These are phyloP conservation scores for Balaenoptera acutorostrata DNA, from an alignment of 2,113 vertebrate species.

Conservation along the genomic window DNA sequence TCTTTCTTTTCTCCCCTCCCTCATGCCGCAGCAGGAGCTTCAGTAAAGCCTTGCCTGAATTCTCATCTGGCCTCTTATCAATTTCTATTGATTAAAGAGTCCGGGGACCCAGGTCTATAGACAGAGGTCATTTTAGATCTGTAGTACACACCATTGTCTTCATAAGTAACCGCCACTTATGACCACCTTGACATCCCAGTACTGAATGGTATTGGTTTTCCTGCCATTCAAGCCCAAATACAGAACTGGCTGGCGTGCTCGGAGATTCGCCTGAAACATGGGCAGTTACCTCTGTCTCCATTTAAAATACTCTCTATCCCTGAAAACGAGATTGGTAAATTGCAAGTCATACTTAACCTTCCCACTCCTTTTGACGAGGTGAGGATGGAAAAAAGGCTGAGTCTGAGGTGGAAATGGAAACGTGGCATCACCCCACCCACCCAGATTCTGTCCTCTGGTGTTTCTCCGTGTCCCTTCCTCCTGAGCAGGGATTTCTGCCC, in stretches of 20 bases:
- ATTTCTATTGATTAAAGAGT: background rate
- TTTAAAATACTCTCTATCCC: background rate
- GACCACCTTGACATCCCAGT: background rate
- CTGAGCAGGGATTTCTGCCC: background rate
- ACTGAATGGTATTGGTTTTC: background rate
- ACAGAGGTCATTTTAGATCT: background rate
- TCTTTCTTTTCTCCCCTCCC: background rate
- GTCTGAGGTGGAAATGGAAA: background rate
- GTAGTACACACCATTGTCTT: background rate
- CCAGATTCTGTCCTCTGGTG: accelerated
- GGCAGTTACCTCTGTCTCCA: background rate
- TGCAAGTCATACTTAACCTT: background rate
- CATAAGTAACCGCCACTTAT: background rate
- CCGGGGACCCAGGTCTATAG: background rate
- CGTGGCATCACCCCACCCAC: accelerated
- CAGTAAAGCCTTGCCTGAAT: background rate
- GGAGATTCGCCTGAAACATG: background rate
- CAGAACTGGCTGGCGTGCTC: background rate
- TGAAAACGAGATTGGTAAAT: background rate
- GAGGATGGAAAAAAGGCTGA: background rate
- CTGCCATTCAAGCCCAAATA: background rate
- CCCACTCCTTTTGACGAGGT: background rate
- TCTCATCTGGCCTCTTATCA: background rate
- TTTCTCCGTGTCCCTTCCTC: background rate
- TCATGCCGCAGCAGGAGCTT: background rate